phyloP scores from a whole-genome alignment of 2,888 invertebrate species.

The Drymonia ruficornis region DNA sequence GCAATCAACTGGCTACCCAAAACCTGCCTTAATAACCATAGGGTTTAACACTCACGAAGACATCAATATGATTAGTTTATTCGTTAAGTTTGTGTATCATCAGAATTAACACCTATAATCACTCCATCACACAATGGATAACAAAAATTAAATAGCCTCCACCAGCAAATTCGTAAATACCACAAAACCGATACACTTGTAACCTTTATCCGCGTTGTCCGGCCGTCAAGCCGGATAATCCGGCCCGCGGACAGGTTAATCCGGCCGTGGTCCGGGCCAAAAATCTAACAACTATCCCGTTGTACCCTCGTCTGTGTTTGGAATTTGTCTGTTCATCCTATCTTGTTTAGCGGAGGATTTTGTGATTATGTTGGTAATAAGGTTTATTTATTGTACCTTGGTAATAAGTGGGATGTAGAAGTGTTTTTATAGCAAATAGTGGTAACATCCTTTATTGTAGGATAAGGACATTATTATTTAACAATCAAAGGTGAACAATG shows the following conservation, averaged over 20 bases:
- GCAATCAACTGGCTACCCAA: no score
- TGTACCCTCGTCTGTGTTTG: conserved; percentile 42
- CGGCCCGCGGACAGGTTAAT: conserved; percentile 65
- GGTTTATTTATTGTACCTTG: conserved; percentile 15
- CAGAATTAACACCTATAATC: no score
- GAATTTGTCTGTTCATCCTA: conserved; percentile 46
- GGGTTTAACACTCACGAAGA: no score
- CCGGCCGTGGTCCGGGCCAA: conserved; percentile 39
- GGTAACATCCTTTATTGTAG: no score
- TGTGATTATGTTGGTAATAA: conserved; percentile 7
- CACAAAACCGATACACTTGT: conserved; percentile 47
- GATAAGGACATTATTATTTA: no score
- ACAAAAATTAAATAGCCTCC: no score
- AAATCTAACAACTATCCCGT: conserved; percentile 51
- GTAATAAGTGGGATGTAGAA: conserved; percentile 13
- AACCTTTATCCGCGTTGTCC: conserved; percentile 35
- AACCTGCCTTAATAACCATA: no score
- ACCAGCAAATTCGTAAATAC: conserved; percentile 21
- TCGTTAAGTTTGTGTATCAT: no score
- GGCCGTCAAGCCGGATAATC: conserved; percentile 43
- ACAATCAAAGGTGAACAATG: no score
- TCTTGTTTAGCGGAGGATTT: conserved; percentile 17
- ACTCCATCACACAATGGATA: no score
- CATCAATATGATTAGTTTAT: no score
- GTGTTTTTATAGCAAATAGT: background rate